Evolutionary conservation across 2,797 vertebrate genomes (phyloP).

Genomic region (Lagodon rhomboides): DNA sequence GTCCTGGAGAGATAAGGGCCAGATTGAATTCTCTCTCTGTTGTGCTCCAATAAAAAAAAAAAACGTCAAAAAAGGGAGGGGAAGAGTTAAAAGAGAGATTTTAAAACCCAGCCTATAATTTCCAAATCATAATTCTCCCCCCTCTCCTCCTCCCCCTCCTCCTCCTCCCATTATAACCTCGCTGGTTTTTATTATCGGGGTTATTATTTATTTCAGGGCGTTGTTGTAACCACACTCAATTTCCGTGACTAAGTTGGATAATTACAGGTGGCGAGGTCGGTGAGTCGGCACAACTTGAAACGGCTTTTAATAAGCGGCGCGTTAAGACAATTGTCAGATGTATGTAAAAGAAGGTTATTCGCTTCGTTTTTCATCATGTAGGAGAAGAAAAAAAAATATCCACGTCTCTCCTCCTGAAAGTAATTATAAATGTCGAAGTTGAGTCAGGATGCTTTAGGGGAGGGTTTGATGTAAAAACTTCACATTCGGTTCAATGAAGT

Average conservation of each 20-base stretch:
- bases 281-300: conserved; percentile 15
- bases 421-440: conserved; percentile 88
- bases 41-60: conserved; percentile 78
- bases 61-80: conserved; percentile 75
- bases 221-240: conserved; percentile 67
- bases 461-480: conserved; percentile 92
- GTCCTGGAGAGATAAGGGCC: conserved; percentile 85
- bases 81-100: conserved; percentile 78
- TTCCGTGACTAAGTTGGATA: conserved; percentile 75
- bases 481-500: conserved; percentile 94
- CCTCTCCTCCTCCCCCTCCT: conserved; percentile 37
- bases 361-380: conserved; percentile 9
- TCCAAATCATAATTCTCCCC: conserved; percentile 84
- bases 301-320: too few relatives aligned
- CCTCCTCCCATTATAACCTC: conserved; percentile 69
- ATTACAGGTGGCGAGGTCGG: conserved; percentile 63
- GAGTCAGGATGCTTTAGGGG: conserved; percentile 88
- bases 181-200: conserved; percentile 69
- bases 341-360: not conserved
- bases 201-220: conserved; percentile 74
- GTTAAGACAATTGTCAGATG: too few relatives aligned
- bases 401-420: conserved; percentile 72
- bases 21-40: conserved; percentile 87
- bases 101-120: conserved; percentile 80
- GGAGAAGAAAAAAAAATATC: conserved; percentile 18